Evolutionary conservation across 2,797 vertebrate species (phyloP), one percentile per base, ranked within the genome.

Genomic region (Triplophysa yarkandensis): DNA sequence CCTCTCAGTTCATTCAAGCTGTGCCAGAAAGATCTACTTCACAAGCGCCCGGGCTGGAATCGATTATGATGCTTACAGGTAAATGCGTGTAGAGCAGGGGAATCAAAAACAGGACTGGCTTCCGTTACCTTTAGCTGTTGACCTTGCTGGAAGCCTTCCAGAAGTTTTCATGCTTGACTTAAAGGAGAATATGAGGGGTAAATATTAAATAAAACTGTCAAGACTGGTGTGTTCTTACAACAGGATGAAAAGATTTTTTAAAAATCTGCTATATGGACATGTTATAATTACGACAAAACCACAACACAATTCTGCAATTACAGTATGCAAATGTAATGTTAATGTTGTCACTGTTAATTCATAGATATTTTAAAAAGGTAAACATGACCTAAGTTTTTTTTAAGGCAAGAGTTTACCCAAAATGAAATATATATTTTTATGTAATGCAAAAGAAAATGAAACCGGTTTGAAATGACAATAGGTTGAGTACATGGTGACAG

Each of bases 61-160:
- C 50, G 32, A 73, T 73, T 61, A 68, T 52, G 28, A 19, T 39
- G 71, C 44, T 62, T 54, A 55, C 67, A 46, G 60, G 58, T 48
- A 63, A 77, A 70, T 68, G 55, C 4, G 1, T 48, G 25, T 52
- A 44, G 16, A 57, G 39, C 27, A 57, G 57, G 32, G 21, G 30
- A 69, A 69, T 73, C 64, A 46, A 39, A 78, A 74, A 74, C 10
- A 34, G 44, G 50, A 60, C 21, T 70, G 23, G 30, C 63, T 70
- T 48, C 39, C 46, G 64, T 68, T 66, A 68, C 34, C 41, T 69
- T 76, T 34, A 32, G 30, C 68, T 71, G 61, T 68, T 75, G 76
- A 68, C 50, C 55, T 81, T 68, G 21, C 32, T 71, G 76, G 71
- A 72, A 77, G 34, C 14, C 55, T 43, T 30, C 66, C 71, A 36